A percentile compares a stretch with the other conserved stretches of the same genome.
These are phyloP conservation scores for Latrodectus geometricus DNA, from an alignment of 1,140 invertebrate species.

Conservation along the genomic window DNA sequence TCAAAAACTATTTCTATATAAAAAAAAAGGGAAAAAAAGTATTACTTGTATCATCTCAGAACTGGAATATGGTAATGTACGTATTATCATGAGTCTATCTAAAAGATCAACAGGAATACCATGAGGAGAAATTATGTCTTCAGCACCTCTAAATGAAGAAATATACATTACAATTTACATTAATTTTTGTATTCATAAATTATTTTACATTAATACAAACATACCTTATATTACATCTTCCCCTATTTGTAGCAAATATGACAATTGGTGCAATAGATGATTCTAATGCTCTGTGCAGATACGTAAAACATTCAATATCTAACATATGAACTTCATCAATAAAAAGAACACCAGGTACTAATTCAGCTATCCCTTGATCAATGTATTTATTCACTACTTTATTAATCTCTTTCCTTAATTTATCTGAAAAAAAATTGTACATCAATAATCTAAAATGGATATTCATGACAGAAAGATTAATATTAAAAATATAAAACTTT, in stretches of 20 bases:
- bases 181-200: slow-evolving; percentile 4
- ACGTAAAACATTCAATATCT: slow-evolving; percentile 99
- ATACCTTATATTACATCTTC: slow-evolving; percentile 88
- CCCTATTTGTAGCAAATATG: slow-evolving; percentile 99
- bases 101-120: slow-evolving; percentile 95
- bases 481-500: background rate
- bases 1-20: no score
- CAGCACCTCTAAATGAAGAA: slow-evolving; percentile 82
- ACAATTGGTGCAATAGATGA: slow-evolving; percentile 98
- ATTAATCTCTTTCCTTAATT: slow-evolving; percentile 97
- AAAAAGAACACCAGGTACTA: slow-evolving; percentile 99
- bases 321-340: slow-evolving; percentile 99
- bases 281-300: slow-evolving; percentile 96
- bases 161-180: background rate
- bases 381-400: slow-evolving; percentile 99
- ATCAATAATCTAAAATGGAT: background rate
- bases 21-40: background rate
- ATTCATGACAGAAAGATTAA: no score
- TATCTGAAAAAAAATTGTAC: slow-evolving; percentile 77
- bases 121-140: slow-evolving; percentile 93
- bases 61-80: slow-evolving; percentile 85
- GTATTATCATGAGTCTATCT: slow-evolving; percentile 92
- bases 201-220: background rate
- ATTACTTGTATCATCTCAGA: slow-evolving; percentile 81
- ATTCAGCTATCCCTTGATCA: slow-evolving; percentile 98